Evolutionary conservation across 2,113 vertebrate species (phyloP).

Genomic region (Cathartes aura): DNA sequence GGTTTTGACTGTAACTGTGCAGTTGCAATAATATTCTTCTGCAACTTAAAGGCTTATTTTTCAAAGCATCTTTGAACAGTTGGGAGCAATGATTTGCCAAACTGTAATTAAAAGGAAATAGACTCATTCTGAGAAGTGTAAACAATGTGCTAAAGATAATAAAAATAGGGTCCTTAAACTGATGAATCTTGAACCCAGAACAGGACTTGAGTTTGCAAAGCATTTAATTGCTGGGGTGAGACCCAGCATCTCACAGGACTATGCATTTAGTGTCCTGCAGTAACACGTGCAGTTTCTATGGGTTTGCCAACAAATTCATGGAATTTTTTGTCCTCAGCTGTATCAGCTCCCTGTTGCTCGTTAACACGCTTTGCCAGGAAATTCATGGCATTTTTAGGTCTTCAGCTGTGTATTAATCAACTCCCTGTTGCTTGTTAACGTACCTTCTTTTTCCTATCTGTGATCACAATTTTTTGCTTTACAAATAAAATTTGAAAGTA

Average conservation of each 20-base stretch:
- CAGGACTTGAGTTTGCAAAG: neutral
- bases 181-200: neutral
- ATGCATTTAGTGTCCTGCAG: neutral
- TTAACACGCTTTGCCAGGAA: constrained; percentile 56
- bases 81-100: constrained; percentile 58
- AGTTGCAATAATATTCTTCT: constrained; percentile 1
- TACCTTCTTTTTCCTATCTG: constrained; percentile 25
- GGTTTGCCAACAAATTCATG: constrained; percentile 28
- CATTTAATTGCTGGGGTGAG: constrained; percentile 3
- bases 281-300: neutral
- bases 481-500: constrained; percentile 27
- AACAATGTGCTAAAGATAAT: constrained; percentile 40
- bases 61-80: constrained; percentile 27
- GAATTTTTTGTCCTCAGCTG: constrained; percentile 51
- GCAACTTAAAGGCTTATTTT: constrained; percentile 38
- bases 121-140: constrained; percentile 23
- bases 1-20: neutral
- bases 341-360: constrained; percentile 48
- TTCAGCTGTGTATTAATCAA: constrained; percentile 68
- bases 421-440: constrained; percentile 47
- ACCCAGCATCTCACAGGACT: neutral
- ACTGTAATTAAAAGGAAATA: constrained; percentile 62
- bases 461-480: constrained; percentile 32
- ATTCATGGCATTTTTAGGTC: constrained; percentile 52
- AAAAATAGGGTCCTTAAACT: constrained; percentile 30